Conservation (phyloP, 2,797 vertebrate genomes). For the Brotula barbata region DNA sequence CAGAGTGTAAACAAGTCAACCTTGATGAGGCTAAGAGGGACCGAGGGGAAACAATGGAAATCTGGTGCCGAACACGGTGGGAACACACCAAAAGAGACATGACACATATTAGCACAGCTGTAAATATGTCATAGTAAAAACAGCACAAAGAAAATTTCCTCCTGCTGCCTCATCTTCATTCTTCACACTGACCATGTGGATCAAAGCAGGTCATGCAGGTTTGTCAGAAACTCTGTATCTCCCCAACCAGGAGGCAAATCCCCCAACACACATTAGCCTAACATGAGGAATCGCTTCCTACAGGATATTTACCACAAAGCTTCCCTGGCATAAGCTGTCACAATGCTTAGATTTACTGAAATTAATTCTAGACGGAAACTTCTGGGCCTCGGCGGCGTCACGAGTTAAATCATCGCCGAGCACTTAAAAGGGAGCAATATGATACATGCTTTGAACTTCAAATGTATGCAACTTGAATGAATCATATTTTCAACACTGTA, state of each 20-base stretch:
- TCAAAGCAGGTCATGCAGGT: constrained; percentile 73
- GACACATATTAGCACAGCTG: constrained; percentile 77
- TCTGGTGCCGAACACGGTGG: constrained; percentile 27
- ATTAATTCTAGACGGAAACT: constrained; percentile 41
- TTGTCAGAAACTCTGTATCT: constrained; percentile 53
- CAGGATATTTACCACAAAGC: constrained; percentile 40
- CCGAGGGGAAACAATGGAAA: constrained; percentile 32
- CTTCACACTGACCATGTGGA: constrained; percentile 71
- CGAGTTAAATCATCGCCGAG: constrained; percentile 3
- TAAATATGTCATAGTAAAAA: constrained; percentile 82
- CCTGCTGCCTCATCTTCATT: constrained; percentile 77
- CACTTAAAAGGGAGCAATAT: neutral
- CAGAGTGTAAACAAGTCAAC: constrained; percentile 39
- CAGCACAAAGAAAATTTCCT: constrained; percentile 75
- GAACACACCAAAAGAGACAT: constrained; percentile 45
- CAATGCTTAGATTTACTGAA: constrained; percentile 21
- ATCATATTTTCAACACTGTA: constrained; percentile 19
- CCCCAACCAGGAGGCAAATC: constrained; percentile 39
- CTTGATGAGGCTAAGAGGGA: constrained; percentile 29
- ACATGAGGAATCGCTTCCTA: constrained; percentile 42
- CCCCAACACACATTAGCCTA: constrained; percentile 68
- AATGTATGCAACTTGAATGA: constrained; percentile 10
- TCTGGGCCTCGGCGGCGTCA: neutral
- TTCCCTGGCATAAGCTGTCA: constrained; percentile 42
- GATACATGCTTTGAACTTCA: constrained; percentile 10